Conservation (phyloP, 2,797 vertebrate species). For the Tympanoctomys barrerae region DNA sequence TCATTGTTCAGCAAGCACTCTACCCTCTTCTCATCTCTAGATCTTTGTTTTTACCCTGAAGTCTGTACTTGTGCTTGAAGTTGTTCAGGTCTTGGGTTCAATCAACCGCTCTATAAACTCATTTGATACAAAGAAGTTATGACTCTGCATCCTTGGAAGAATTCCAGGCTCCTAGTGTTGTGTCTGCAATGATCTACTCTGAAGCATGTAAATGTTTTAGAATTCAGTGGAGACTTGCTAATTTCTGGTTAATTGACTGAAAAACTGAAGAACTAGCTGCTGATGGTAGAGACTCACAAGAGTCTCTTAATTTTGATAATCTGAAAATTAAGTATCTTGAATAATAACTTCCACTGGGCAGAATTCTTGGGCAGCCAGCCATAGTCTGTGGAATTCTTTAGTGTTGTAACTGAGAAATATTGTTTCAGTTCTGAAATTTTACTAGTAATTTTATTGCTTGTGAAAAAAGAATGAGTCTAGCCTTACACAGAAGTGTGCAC, state of each 20-base stretch:
- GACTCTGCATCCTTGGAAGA: not conserved
- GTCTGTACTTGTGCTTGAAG: not conserved
- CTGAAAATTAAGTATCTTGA: conserved; percentile 16
- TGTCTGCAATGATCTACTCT: not conserved
- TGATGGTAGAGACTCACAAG: not conserved
- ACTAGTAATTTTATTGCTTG: not conserved
- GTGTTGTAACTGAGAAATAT: not conserved
- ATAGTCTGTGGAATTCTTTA: not conserved
- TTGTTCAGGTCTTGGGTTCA: not conserved
- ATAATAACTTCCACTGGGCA: not conserved
- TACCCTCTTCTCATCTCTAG: not conserved
- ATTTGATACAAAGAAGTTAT: not conserved
- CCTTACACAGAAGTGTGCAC: not conserved
- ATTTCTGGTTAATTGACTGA: not conserved
- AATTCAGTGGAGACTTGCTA: not conserved
- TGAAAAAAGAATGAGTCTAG: not conserved
- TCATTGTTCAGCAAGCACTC: not conserved
- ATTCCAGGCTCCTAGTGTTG: no score
- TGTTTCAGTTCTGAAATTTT: not conserved
- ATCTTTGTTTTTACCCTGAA: not conserved
- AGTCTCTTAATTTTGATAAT: not conserved
- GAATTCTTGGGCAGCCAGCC: not conserved
- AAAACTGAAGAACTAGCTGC: conserved; percentile 20
- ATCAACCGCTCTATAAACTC: not conserved
- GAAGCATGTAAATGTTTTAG: not conserved